phyloP scores from a whole-genome alignment of 1,140 invertebrate species.

The Sitobion miscanthi region DNA sequence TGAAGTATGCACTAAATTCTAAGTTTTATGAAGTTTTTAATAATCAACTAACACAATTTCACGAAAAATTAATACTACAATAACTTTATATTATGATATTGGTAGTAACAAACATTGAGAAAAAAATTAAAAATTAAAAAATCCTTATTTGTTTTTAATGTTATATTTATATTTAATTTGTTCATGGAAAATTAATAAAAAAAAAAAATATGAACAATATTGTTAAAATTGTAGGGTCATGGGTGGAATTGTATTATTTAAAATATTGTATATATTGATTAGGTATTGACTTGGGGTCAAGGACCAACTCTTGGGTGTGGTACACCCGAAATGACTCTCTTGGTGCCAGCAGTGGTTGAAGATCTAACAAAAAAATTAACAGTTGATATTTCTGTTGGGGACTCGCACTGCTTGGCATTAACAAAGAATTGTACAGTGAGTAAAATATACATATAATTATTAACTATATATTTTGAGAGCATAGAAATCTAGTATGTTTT shows the following conservation, averaged over 20 bases:
- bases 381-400: slow-evolving; percentile 67
- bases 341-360: slow-evolving; percentile 65
- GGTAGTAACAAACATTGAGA: not conserved
- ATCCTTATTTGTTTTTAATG: not conserved
- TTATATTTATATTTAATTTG: not conserved
- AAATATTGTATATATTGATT: not conserved
- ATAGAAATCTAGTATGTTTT: not conserved
- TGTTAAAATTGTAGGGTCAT: not conserved
- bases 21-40: not conserved
- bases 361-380: slow-evolving; percentile 63
- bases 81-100: not conserved
- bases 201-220: not conserved
- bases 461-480: not conserved
- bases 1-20: slow-evolving; percentile 61
- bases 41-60: not conserved
- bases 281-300: slow-evolving; percentile 72
- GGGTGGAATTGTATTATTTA: not conserved
- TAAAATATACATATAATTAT: not conserved
- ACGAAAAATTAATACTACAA: not conserved
- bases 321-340: slow-evolving; percentile 66
- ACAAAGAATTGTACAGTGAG: slow-evolving; percentile 65
- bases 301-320: slow-evolving; percentile 69
- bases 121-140: not conserved
- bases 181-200: not conserved
- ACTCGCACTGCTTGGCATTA: slow-evolving; percentile 70